phyloP scores from a whole-genome alignment of 1,140 invertebrate species.

The Megalopta genalis region DNA sequence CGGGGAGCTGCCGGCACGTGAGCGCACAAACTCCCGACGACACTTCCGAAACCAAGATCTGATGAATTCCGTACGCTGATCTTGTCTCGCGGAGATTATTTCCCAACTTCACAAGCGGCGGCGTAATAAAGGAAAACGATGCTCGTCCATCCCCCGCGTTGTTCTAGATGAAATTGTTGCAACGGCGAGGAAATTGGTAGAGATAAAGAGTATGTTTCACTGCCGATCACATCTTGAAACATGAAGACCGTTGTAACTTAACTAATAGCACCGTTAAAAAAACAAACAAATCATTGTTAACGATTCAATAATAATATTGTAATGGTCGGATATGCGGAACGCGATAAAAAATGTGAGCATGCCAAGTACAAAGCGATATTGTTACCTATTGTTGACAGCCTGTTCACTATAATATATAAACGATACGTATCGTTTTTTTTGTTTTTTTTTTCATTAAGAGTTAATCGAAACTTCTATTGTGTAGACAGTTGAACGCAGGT shows the following conservation, averaged over 20 bases:
- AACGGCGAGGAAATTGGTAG: not conserved
- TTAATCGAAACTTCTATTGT: conserved; percentile 38
- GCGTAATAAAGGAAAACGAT: conserved; percentile 2
- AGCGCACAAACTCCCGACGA: conserved; percentile 6
- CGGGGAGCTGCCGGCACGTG: conserved; percentile 15
- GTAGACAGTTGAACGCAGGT: conserved; percentile 40
- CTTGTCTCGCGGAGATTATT: not conserved
- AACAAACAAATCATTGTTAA: not conserved
- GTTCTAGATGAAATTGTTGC: not conserved
- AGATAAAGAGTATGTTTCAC: conserved; percentile 25
- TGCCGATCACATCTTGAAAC: conserved; percentile 24
- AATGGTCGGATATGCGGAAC: not conserved
- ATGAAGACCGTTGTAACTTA: conserved; percentile 1
- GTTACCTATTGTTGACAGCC: not conserved
- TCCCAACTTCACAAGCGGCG: not conserved
- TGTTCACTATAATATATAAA: conserved; percentile 2
- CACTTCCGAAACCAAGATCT: conserved; percentile 64
- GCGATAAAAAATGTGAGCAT: conserved; percentile 50
- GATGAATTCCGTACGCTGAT: conserved; percentile 11
- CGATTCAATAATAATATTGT: not conserved
- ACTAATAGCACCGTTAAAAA: not conserved
- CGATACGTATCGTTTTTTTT: not conserved
- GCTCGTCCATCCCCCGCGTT: not conserved
- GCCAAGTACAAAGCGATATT: conserved; percentile 55
- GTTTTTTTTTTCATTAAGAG: conserved; percentile 23